Base-by-base conservation (phyloP, 2,888 invertebrate species). In the Nomada ferruginata region DNA sequence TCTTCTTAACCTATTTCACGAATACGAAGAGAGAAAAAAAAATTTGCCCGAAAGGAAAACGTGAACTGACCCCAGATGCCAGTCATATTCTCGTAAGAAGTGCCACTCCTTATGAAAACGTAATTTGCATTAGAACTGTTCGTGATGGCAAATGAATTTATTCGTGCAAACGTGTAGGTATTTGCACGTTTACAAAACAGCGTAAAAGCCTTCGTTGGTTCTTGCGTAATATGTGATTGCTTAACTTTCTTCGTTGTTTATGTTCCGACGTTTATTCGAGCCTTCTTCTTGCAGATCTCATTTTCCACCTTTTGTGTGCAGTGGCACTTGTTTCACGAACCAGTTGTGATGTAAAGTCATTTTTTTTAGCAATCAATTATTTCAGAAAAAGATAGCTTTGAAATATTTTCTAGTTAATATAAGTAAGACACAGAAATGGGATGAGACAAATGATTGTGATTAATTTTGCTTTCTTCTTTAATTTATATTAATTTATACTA, bases 61-160 rank as follows among this genome's bases (percentile, higher is more conserved):
- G 87, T 87, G 86, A 72, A 86, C 76, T 77, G 83, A 36, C 80
- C 36, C 81, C 50, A 85, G 76, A 69, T 59, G 70, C 55, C 81
- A 68, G 36, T 36, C 26, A 10, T 9, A 36, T 18, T 36, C 57
- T 55, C 20, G 50, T 63, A 47, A 73, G 83, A n/a, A 61, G 80
- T 44, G 59, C 59, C 29, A 50, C 47, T 53, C 71, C 52, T 13
- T 18, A 63, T 57, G 60, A 53, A 69, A 71, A 57, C 23, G n/a
- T 29, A 26, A 85, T 81, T 85, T 80, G 47, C 72, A 81, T 85
- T 64, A 50, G 47, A 64, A 20, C n/a, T 9, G 57, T 42, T 11
- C 2, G 3, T 55, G 23, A 42, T 53, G 73, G 53, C 52, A 66
- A 84, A 59, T 44, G 23, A 61, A 20, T 42, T 52, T n/a, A 3